These are phyloP conservation scores for Entomobrya proxima DNA, from an alignment of 2,888 invertebrate species.

Conservation along the genomic window DNA sequence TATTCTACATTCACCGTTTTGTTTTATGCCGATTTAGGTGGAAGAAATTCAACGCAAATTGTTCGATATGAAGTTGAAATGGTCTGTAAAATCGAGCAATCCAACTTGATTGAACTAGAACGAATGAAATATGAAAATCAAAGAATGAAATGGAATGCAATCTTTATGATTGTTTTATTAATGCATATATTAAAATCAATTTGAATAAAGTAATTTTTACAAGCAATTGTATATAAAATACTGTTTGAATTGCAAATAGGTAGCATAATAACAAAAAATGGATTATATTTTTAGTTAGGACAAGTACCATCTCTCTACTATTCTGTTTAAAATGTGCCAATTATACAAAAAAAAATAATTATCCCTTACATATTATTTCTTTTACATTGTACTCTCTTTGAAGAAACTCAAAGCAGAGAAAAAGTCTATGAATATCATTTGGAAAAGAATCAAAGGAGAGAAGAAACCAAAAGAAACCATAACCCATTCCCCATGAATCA, in stretches of 20 bases:
- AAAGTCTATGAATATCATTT: slow-evolving; percentile 44
- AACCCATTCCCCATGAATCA: slow-evolving; percentile 69
- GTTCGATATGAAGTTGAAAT: slow-evolving; percentile 46
- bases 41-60: slow-evolving; percentile 66
- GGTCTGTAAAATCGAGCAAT: slow-evolving; percentile 43
- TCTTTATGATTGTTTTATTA: background rate
- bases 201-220: too few species aligned
- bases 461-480: slow-evolving; percentile 67
- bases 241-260: too few species aligned
- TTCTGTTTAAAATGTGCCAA: too few species aligned
- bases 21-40: slow-evolving; percentile 51
- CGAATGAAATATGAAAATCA: background rate
- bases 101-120: background rate
- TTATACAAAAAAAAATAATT: background rate
- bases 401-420: slow-evolving; percentile 57
- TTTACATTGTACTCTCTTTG: slow-evolving; percentile 56
- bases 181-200: too few species aligned
- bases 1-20: too few species aligned
- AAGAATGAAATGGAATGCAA: background rate
- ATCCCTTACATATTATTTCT: background rate
- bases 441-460: slow-evolving; percentile 62
- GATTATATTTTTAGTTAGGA: background rate
- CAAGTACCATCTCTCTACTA: too few species aligned
- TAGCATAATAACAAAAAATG: too few species aligned
- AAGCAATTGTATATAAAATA: too few species aligned